Conservation (phyloP, 1,140 invertebrate species). For the Camponotus pennsylvanicus region DNA sequence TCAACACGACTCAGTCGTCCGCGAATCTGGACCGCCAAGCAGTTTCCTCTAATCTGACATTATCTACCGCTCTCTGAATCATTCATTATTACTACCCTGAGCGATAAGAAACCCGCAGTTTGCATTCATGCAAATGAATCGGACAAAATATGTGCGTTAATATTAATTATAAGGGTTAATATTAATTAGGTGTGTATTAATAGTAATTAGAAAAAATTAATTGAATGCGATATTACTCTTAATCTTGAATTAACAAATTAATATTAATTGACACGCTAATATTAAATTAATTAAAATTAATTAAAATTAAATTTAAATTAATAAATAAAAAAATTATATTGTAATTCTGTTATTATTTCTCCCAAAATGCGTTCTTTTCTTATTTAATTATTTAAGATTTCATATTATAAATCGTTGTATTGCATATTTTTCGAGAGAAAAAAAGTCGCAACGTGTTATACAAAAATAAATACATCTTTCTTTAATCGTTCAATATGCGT, state of each 20-base stretch:
- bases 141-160: background rate
- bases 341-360: background rate
- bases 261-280: too few relatives aligned
- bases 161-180: too few relatives aligned
- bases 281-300: too few relatives aligned
- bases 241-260: too few relatives aligned
- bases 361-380: background rate
- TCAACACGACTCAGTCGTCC: slow-evolving; percentile 58
- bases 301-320: too few relatives aligned
- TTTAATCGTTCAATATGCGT: background rate
- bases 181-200: background rate
- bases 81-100: slow-evolving; percentile 30
- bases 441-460: background rate
- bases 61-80: background rate
- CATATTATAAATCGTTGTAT: background rate
- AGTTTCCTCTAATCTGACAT: slow-evolving; percentile 4
- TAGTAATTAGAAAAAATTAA: slow-evolving; percentile 1
- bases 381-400: background rate
- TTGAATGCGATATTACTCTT: background rate
- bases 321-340: too few relatives aligned
- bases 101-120: slow-evolving; percentile 57
- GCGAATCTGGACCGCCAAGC: slow-evolving; percentile 2
- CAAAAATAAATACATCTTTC: background rate
- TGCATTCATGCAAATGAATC: background rate
- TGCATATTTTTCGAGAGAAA: background rate